Base-by-base conservation (phyloP, 1,140 invertebrate genomes). In the Caenorhabditis inopinata region DNA sequence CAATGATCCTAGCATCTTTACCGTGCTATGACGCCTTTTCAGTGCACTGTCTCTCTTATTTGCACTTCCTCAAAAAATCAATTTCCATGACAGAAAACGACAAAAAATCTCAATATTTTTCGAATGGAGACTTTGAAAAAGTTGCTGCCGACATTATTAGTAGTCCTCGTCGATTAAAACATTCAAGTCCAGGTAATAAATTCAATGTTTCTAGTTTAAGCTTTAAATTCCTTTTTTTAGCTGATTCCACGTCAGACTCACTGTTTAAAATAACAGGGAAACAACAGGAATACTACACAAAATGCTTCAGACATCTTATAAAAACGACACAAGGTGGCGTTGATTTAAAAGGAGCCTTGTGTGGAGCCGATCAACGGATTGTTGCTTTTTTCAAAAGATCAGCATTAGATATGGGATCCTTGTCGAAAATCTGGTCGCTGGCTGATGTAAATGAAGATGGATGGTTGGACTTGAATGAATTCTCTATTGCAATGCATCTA, bases 401-500 rank as follows among this genome's bases (percentile, higher is more conserved):
- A 47, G 18, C 51, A 1, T 45, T 79, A 12, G 78, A 79, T 27
- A 79, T 68, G 29, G 25, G 42, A 29, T 45, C 78, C 4, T 23
- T 79, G 6, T 79, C 78, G 11, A 79, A 74, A 35, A 94, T 97
- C 84, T 99, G 96, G 96, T 97, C 96, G 89, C 90, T 99, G 38
- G 92, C 96, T 0, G 97, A 99, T 89, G 92, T 98, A 42, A 96
- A 98, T 90, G 93, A 93, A 84, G 97, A 99, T 90, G 96, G 96
- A 0, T 93, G 94, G 90, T 90, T 98, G 53, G 96, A 99, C 90
- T 88, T 92, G 0, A 96, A 98, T 85, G 97, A 99, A 91, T 99
- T 98, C 91, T 96, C 96, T 11, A 91, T 98, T 73, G 95, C 96
- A 0, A 96, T 97, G 94, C 96, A 99, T 91, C 92, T 99, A 87